Percentiles rank a stretch among this genome's conserved stretches.
Conservation (phyloP, 1,140 invertebrate genomes). For the Anadara kagoshimensis region DNA sequence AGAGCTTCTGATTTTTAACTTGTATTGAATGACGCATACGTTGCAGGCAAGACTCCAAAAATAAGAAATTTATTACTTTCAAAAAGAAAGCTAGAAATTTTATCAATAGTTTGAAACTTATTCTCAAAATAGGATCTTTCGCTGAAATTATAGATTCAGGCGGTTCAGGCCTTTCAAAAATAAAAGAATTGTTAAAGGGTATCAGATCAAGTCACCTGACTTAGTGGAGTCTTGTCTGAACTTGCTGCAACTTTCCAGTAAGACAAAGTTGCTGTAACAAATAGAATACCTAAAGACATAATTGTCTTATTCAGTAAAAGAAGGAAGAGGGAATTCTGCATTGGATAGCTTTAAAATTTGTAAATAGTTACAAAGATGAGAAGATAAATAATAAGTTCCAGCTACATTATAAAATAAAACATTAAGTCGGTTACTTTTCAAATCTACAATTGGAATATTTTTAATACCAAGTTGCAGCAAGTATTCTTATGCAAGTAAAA, state of each 20-base stretch:
- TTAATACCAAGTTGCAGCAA: background rate
- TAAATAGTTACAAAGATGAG: background rate
- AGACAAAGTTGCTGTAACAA: background rate
- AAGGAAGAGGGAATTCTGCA: background rate
- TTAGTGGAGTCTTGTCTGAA: no score
- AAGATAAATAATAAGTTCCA: constrained; percentile 1
- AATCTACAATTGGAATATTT: constrained; percentile 15
- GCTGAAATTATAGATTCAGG: no score
- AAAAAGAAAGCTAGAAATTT: no score
- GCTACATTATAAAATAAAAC: constrained; percentile 28
- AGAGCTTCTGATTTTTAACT: no score
- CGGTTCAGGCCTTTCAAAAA: no score
- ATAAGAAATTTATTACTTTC: no score
- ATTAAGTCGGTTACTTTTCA: constrained; percentile 17
- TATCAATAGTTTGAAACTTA: no score
- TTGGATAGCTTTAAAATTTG: background rate
- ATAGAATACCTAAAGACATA: constrained; percentile 1
- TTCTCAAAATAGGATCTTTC: no score
- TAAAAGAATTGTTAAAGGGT: no score
- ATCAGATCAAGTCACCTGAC: no score
- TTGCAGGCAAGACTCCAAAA: no score
- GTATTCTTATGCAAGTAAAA: constrained; percentile 1
- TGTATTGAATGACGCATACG: no score
- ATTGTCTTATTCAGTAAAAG: background rate
- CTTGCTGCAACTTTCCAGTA: background rate